Evolutionary conservation across 2,797 vertebrate species (phyloP), one percentile per base, ranked within the genome.

Genomic region (Megalops cyprinoides): DNA sequence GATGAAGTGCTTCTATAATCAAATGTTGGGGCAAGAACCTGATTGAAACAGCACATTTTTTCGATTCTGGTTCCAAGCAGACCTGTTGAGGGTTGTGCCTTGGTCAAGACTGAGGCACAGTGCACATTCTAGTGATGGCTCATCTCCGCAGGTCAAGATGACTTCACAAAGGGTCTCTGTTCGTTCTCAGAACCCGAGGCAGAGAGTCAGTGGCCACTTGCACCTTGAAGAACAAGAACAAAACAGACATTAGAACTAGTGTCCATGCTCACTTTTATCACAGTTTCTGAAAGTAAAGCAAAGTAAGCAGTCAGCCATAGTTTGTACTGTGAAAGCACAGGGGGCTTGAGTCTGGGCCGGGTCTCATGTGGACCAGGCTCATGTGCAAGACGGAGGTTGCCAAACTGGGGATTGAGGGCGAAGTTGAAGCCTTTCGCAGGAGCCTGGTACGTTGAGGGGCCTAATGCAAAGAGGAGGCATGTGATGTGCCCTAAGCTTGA

Each of bases 381-480:
- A 31, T 69, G 73, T 65, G 74, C 12, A n/a, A 76, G n/a, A 79
- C 76, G 82, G 77, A n/a, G 0, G 69, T 88, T 71, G 83, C 85
- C 84, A 85, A 86, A 85, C 84, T 81, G 78, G 74, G 90, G 92
- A 94, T 93, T 92, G 90, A 88, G 90, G 89, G 83, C 83, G 84
- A 91, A 91, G 91, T 87, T 92, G 89, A 92, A 90, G 86, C 88
- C 86, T 77, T 86, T 88, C 88, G 34, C 62, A 1, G 87, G 91
- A 82, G 90, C 90, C 90, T 93, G 93, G 94, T 94, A 95, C 94
- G 62, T 87, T 49, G 80, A 71, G 78, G 87, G 87, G 78, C 90
- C 88, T 91, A 88, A 94, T 90, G 89, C 94, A 95, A 96, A 96
- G 95, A 95, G 88, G 91, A 94, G 93, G 91, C 96, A 96, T 97